A percentile compares a stretch with the other conserved stretches of the same genome.
Conservation (phyloP, 2,797 vertebrate genomes). For the Gymnopithys bicolor region DNA sequence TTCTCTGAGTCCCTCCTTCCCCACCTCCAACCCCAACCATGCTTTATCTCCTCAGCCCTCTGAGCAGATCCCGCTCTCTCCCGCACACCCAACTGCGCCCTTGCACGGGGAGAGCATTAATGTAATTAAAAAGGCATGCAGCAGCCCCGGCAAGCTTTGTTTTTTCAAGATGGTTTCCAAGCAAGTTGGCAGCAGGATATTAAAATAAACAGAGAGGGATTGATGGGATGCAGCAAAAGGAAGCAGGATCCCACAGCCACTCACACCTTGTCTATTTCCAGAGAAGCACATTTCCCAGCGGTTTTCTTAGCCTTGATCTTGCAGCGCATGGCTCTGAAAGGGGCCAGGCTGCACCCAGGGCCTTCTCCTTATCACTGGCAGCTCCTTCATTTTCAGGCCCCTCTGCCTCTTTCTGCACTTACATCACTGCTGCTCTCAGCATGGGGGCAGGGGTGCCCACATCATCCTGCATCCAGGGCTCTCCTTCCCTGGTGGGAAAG, state of each 20-base stretch:
- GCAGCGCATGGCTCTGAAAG: not conserved
- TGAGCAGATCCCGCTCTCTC: not conserved
- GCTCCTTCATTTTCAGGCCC: not conserved
- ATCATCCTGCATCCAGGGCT: not conserved
- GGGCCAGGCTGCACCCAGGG: not conserved
- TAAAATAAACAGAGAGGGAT: constrained; percentile 74
- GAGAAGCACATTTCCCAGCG: constrained; percentile 61
- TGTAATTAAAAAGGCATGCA: constrained; percentile 71
- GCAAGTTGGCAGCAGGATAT: constrained; percentile 66
- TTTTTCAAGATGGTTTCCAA: constrained; percentile 70
- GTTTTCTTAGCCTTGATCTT: constrained; percentile 57
- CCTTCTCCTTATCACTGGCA: not conserved
- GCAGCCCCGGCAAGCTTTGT: constrained; percentile 38
- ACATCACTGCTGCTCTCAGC: not conserved
- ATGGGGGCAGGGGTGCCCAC: rapidly evolving
- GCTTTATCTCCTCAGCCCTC: not conserved
- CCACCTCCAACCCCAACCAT: constrained; percentile 1
- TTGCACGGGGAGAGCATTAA: constrained; percentile 22
- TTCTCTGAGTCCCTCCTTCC: not conserved
- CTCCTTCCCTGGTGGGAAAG: not conserved
- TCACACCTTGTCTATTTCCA: constrained; percentile 72
- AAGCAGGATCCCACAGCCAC: constrained; percentile 65
- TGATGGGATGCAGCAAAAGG: constrained; percentile 67
- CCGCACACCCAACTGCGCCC: not conserved
- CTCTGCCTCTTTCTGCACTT: not conserved